Percentiles rank a stretch among this genome's conserved stretches.
Conservation (phyloP, 1,140 invertebrate species). For the Diachasma alloeum region DNA sequence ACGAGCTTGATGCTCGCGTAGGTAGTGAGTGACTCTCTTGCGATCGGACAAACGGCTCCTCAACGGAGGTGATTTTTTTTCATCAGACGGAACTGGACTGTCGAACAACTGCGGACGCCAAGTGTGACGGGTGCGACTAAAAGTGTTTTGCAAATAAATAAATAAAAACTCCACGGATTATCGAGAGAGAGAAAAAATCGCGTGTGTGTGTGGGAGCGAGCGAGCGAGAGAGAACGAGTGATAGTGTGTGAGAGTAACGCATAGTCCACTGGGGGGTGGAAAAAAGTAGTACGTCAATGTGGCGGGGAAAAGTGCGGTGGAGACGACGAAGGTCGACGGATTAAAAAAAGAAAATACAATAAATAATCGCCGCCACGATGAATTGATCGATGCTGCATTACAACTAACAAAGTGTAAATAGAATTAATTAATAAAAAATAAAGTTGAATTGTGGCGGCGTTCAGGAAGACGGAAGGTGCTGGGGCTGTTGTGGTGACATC, state of each 20-base stretch:
- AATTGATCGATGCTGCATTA: background rate
- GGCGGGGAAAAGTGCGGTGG: background rate
- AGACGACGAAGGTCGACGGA: background rate
- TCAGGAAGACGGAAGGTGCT: background rate
- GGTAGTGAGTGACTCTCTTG: constrained; percentile 60
- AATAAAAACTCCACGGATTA: too few species aligned
- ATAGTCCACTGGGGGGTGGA: constrained; percentile 13
- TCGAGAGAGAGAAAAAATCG: constrained; percentile 5
- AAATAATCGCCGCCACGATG: background rate
- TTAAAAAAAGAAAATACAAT: background rate
- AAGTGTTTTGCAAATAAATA: too few species aligned
- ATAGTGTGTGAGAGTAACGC: constrained; percentile 28
- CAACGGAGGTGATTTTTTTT: constrained; percentile 6
- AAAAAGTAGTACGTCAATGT: constrained; percentile 9
- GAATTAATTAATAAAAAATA: background rate
- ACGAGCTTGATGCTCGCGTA: constrained; percentile 63
- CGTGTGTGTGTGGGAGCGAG: constrained; percentile 25
- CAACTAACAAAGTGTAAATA: background rate
- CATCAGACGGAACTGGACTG: constrained; percentile 2
- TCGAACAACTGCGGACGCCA: background rate
- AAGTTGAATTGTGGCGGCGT: constrained; percentile 20
- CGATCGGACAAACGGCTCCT: constrained; percentile 44
- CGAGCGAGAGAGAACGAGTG: constrained; percentile 28
- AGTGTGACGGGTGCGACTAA: background rate
- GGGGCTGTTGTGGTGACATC: constrained; percentile 16